Conservation (phyloP, 2,888 invertebrate genomes). For the Tiphia femorata region DNA sequence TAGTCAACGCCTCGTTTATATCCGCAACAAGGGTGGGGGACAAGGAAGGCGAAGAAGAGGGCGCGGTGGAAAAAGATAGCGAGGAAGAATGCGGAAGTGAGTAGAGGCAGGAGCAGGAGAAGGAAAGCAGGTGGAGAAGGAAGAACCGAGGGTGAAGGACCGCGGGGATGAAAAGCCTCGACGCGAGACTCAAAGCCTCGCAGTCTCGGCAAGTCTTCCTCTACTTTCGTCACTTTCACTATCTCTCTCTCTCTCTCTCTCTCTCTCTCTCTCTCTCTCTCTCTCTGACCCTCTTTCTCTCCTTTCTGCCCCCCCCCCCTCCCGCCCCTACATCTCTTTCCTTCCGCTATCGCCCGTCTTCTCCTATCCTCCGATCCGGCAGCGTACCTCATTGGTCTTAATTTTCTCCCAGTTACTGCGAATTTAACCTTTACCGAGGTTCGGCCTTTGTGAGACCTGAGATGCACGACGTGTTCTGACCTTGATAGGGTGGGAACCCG, state of each 20-base stretch:
- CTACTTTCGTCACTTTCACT: slow-evolving; percentile 32
- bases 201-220: slow-evolving; percentile 19
- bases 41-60: slow-evolving; percentile 19
- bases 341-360: neutral
- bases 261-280: neutral
- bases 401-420: slow-evolving; percentile 20
- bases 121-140: slow-evolving; percentile 6
- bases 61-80: slow-evolving; percentile 2
- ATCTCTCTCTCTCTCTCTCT: slow-evolving; percentile 1
- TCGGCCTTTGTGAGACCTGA: slow-evolving; percentile 9
- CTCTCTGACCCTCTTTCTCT: neutral
- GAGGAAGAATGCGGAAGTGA: slow-evolving; percentile 13
- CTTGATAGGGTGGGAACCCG: too few species aligned
- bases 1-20: slow-evolving; percentile 60
- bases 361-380: slow-evolving; percentile 17
- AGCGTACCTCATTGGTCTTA: slow-evolving; percentile 20
- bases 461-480: neutral
- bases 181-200: slow-evolving; percentile 20
- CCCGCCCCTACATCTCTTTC: neutral
- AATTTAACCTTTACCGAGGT: slow-evolving; percentile 15
- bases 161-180: slow-evolving; percentile 24
- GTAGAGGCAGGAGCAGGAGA: slow-evolving; percentile 8
- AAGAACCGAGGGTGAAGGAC: neutral
- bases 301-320: slow-evolving; percentile 1
- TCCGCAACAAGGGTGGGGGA: slow-evolving; percentile 55